These are phyloP conservation scores for Neomonachus schauinslandi DNA, from an alignment of 2,113 vertebrate genomes.

Conservation along the genomic window DNA sequence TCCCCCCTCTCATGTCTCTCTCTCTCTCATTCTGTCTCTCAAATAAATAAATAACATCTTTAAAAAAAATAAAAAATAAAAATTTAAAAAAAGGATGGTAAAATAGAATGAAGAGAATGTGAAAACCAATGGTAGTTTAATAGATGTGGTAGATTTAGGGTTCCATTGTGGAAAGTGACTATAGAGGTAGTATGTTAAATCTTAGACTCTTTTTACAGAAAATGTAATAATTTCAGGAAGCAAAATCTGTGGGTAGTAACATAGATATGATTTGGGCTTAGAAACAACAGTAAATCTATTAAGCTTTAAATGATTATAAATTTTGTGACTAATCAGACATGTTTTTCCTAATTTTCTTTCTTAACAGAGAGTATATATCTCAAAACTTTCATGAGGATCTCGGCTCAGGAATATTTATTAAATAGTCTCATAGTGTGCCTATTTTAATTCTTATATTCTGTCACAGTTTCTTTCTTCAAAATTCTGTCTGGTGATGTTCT, in stretches of 20 bases:
- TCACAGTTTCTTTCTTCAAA: conserved; percentile 64
- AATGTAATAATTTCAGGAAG: conserved; percentile 42
- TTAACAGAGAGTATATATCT: not conserved
- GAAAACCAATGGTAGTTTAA: conserved; percentile 4
- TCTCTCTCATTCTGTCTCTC: too few relatives aligned
- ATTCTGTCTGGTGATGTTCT: conserved; percentile 58
- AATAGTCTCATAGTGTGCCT: conserved; percentile 37
- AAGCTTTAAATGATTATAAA: not conserved
- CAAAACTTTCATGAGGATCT: not conserved
- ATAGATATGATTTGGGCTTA: not conserved
- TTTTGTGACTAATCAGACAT: conserved; percentile 49
- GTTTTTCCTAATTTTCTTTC: not conserved
- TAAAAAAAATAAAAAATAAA: too few relatives aligned
- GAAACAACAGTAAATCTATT: conserved; percentile 37
- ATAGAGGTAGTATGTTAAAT: not conserved
- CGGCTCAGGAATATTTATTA: conserved; percentile 24
- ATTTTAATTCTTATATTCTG: conserved; percentile 74
- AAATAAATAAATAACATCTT: too few relatives aligned
- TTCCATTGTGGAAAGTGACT: not conserved
- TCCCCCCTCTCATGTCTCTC: too few relatives aligned
- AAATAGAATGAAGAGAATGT: conserved; percentile 42
- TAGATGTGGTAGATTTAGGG: not conserved
- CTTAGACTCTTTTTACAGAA: not conserved
- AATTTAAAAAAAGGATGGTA: not conserved
- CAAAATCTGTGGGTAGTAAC: not conserved